Percentiles rank a stretch among this genome's conserved stretches.
phyloP scores from a whole-genome alignment of 2,797 vertebrate genomes.

The Rhadinocentrus ornatus region DNA sequence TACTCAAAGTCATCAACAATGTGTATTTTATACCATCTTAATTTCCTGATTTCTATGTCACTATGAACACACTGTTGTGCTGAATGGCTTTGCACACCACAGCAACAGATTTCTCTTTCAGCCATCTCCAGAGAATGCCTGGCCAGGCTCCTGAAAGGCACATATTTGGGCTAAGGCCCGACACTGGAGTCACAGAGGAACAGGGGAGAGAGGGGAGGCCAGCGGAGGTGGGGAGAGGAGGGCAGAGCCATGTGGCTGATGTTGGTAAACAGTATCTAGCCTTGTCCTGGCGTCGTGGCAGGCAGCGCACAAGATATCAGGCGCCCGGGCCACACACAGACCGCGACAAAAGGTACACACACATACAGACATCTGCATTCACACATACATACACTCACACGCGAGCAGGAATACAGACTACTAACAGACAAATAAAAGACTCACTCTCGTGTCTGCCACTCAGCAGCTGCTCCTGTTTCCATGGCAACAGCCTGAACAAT shows the following conservation, averaged over 20 bases:
- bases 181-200: conserved; percentile 53
- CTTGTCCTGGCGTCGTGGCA: conserved; percentile 84
- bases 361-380: conserved; percentile 82
- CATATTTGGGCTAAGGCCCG: conserved; percentile 85
- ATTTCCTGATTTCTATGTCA: conserved; percentile 54
- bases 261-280: conserved; percentile 95
- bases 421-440: conserved; percentile 82
- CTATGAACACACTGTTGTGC: conserved; percentile 57
- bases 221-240: conserved; percentile 62
- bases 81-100: conserved; percentile 70
- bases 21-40: conserved; percentile 59
- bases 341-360: conserved; percentile 81
- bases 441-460: conserved; percentile 85
- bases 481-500: conserved; percentile 90
- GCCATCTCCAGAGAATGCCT: conserved; percentile 72
- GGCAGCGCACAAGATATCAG: conserved; percentile 81
- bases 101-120: conserved; percentile 79
- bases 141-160: conserved; percentile 86
- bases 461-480: conserved; percentile 95
- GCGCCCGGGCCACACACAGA: conserved; percentile 83
- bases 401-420: conserved; percentile 76
- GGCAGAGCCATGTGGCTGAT: conserved; percentile 88
- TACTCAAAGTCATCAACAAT: conserved; percentile 59
- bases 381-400: conserved; percentile 71
- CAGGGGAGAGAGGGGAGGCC: conserved; percentile 37